Evolutionary conservation across 2,888 invertebrate species (phyloP).

Genomic region (Leptothorax acervorum): DNA sequence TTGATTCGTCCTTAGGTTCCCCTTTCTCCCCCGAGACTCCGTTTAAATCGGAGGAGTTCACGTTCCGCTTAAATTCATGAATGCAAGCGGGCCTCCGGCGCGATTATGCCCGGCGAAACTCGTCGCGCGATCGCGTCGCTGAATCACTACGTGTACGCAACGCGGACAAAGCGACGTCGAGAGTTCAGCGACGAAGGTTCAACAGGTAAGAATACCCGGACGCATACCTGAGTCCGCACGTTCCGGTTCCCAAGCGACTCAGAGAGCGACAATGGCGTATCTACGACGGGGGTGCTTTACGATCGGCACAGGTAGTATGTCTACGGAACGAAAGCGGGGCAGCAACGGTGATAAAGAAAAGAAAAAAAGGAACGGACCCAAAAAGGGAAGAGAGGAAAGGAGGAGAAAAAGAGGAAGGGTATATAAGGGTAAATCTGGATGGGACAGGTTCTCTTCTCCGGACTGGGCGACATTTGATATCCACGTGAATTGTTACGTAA

Average conservation of each 20-base stretch:
- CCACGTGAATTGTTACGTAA: slow-evolving; percentile 48
- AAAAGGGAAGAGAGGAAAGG: neutral
- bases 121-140: slow-evolving; percentile 35
- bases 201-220: slow-evolving; percentile 48
- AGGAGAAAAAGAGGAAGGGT: neutral
- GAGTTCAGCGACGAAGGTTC: slow-evolving; percentile 41
- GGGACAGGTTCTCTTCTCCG: slow-evolving; percentile 22
- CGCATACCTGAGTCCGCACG: slow-evolving; percentile 49
- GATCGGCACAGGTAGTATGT: slow-evolving; percentile 26
- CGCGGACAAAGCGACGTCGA: slow-evolving; percentile 44
- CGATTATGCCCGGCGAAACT: slow-evolving; percentile 33
- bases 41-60: slow-evolving; percentile 42
- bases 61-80: slow-evolving; percentile 51
- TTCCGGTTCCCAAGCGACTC: slow-evolving; percentile 50
- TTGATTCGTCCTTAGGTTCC: slow-evolving; percentile 42
- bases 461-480: slow-evolving; percentile 30
- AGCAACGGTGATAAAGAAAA: neutral
- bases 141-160: slow-evolving; percentile 40
- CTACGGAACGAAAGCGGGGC: slow-evolving; percentile 9
- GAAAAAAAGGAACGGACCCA: neutral
- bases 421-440: neutral
- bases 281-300: slow-evolving; percentile 45
- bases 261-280: slow-evolving; percentile 39
- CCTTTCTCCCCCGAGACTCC: neutral
- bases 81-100: slow-evolving; percentile 27